These are phyloP conservation scores for Pachypanchax playfairii DNA, from an alignment of 2,113 vertebrate genomes.

Conservation along the genomic window DNA sequence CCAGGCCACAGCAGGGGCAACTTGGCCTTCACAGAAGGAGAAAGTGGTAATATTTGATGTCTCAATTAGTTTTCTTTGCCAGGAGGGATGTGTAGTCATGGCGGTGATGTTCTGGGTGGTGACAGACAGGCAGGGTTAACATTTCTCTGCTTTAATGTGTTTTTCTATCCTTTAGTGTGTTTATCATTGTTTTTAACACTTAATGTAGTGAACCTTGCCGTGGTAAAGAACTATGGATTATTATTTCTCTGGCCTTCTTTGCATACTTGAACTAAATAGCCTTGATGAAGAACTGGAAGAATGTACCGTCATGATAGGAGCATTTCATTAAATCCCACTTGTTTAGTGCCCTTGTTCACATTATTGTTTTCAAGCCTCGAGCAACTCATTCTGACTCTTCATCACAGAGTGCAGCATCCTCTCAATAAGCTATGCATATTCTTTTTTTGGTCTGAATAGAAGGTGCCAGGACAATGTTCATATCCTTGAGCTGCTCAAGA, in stretches of 20 bases:
- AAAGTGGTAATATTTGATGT: slow-evolving; percentile 63
- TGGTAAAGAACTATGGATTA: slow-evolving; percentile 32
- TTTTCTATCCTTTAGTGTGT: slow-evolving; percentile 6
- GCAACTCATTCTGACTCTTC: slow-evolving; percentile 58
- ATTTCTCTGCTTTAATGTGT: slow-evolving; percentile 8
- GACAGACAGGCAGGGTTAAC: slow-evolving; percentile 18
- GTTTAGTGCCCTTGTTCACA: slow-evolving; percentile 61
- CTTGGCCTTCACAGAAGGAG: slow-evolving; percentile 59
- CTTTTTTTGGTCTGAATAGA: slow-evolving; percentile 59
- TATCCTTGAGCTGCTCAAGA: slow-evolving; percentile 76
- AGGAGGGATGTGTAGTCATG: slow-evolving; percentile 14
- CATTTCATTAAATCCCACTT: slow-evolving; percentile 70
- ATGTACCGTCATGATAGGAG: slow-evolving; percentile 56
- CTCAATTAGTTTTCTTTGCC: slow-evolving; percentile 55
- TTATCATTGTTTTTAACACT: slow-evolving; percentile 21
- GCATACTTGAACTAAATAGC: slow-evolving; percentile 45
- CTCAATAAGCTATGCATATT: slow-evolving; percentile 57
- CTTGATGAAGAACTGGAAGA: slow-evolving; percentile 44
- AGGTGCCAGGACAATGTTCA: slow-evolving; percentile 72
- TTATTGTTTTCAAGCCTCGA: slow-evolving; percentile 67
- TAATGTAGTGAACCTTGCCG: slow-evolving; percentile 27
- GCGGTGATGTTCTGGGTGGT: slow-evolving; percentile 5
- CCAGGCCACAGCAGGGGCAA: slow-evolving; percentile 65
- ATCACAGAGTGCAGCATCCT: slow-evolving; percentile 57
- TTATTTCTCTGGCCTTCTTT: slow-evolving; percentile 43